Evolutionary conservation across 1,140 invertebrate genomes (phyloP).

Genomic region (Sycophila sp.): DNA sequence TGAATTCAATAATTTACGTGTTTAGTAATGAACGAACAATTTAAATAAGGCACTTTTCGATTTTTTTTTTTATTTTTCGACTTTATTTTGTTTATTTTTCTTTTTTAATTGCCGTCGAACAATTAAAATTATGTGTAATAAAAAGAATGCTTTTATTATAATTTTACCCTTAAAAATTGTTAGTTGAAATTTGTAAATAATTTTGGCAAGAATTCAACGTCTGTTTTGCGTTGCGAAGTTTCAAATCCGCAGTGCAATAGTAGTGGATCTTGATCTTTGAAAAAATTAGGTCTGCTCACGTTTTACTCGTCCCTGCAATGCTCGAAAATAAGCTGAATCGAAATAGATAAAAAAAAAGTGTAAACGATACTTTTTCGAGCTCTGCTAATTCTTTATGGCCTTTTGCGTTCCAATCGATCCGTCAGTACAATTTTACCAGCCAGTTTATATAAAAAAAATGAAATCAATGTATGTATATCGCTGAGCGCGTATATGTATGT

Average conservation of each 20-base stretch:
- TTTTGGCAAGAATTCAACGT: background rate
- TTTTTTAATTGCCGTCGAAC: background rate
- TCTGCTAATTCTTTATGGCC: conserved; percentile 19
- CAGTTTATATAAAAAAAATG: conserved; percentile 19
- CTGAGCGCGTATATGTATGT: background rate
- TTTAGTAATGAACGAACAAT: no score
- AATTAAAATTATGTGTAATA: no score
- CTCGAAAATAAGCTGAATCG: conserved; percentile 2
- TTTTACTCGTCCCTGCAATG: conserved; percentile 15
- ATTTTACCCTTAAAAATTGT: background rate
- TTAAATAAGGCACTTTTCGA: no score
- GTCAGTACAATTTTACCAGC: conserved; percentile 37
- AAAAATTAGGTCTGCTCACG: conserved; percentile 1
- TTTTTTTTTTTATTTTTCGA: background rate
- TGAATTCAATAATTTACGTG: no score
- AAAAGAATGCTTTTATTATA: background rate
- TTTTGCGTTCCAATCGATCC: conserved; percentile 32
- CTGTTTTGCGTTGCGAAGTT: background rate
- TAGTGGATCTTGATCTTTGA: conserved; percentile 1
- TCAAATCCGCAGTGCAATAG: background rate
- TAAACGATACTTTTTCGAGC: conserved; percentile 16
- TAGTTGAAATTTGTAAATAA: background rate
- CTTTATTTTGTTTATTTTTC: background rate
- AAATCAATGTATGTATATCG: conserved; percentile 14
- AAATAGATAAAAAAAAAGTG: background rate